Conservation (phyloP, 2,113 vertebrate species). For the Syngnathus floridae region DNA sequence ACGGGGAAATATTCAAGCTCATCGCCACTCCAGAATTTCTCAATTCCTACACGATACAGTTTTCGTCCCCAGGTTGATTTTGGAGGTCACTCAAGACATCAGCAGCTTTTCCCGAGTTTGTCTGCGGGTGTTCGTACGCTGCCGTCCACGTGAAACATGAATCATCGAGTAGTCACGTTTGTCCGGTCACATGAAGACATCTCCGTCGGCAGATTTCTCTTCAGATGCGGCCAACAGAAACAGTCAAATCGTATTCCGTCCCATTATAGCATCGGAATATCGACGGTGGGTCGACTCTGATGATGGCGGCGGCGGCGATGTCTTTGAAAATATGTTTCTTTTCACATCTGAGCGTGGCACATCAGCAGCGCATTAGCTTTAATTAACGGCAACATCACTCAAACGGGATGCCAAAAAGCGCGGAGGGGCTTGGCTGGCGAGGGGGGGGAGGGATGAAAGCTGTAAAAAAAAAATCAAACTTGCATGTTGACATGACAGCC, state of each 20-base stretch:
- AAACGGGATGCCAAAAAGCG: slow-evolving; percentile 4
- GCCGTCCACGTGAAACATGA: slow-evolving; percentile 6
- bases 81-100: background rate
- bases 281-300: background rate
- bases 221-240: background rate
- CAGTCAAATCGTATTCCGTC: background rate
- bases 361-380: slow-evolving; percentile 21
- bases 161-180: background rate
- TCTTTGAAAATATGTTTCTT: slow-evolving; percentile 11
- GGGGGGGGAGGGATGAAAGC: background rate
- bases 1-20: background rate
- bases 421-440: background rate
- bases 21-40: background rate
- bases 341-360: slow-evolving; percentile 9
- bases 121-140: slow-evolving; percentile 3
- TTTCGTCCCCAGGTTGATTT: background rate
- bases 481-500: slow-evolving; percentile 8
- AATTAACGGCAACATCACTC: slow-evolving; percentile 30
- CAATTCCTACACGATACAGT: background rate
- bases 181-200: background rate
- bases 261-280: background rate
- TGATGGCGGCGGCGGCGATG: slow-evolving; percentile 7
- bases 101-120: background rate
- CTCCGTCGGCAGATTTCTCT: background rate
- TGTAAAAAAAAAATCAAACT: background rate